These are phyloP conservation scores for Mimachlamys varia DNA, from an alignment of 2,888 invertebrate species.

Conservation along the genomic window DNA sequence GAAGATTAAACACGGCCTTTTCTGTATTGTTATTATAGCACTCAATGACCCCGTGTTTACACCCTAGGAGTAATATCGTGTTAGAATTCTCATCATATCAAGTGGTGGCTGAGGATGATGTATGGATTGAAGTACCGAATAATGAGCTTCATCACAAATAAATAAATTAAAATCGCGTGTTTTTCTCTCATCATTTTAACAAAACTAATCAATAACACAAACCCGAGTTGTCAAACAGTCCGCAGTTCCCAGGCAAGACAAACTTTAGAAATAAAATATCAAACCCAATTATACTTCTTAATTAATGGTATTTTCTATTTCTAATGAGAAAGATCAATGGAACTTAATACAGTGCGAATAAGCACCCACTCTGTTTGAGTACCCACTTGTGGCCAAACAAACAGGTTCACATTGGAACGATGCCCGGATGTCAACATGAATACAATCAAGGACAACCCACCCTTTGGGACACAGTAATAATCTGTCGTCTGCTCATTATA, in stretches of 20 bases:
- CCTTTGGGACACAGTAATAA: not conserved
- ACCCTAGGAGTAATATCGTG: too few relatives aligned
- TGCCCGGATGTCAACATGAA: not conserved
- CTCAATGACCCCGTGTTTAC: too few relatives aligned
- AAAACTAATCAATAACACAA: not conserved
- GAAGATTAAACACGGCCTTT: too few relatives aligned
- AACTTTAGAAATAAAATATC: not conserved
- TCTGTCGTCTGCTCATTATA: not conserved
- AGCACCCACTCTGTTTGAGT: not conserved
- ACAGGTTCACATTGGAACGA: slow-evolving; percentile 8
- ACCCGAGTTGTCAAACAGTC: not conserved
- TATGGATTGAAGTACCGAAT: too few relatives aligned
- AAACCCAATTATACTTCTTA: not conserved
- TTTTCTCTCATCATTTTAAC: not conserved
- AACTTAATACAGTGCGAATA: not conserved
- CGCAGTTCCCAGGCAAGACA: not conserved
- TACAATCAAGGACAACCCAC: not conserved
- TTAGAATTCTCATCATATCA: too few relatives aligned
- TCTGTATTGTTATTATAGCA: too few relatives aligned
- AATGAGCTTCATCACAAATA: not conserved
- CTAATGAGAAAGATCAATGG: slow-evolving; percentile 1
- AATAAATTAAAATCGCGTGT: not conserved
- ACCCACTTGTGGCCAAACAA: slow-evolving; percentile 7
- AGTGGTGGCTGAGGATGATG: too few relatives aligned
- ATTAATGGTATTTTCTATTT: not conserved